Conservation (phyloP, 2,888 invertebrate species). For the Coremacera marginata region DNA sequence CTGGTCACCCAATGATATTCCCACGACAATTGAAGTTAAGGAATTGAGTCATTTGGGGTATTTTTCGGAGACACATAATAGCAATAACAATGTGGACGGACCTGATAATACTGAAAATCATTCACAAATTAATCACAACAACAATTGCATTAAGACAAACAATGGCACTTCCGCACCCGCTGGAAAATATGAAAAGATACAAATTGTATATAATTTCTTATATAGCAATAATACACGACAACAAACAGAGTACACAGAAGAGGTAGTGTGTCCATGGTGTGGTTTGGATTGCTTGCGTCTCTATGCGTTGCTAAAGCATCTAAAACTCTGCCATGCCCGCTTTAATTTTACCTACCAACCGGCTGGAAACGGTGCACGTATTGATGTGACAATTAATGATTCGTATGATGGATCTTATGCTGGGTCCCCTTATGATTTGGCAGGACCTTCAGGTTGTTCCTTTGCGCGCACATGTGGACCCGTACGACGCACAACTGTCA, state of each 20-base stretch:
- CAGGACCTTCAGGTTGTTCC: slow-evolving; percentile 79
- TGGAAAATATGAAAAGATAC: slow-evolving; percentile 72
- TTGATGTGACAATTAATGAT: slow-evolving; percentile 96
- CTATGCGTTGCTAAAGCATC: slow-evolving; percentile 91
- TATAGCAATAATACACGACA: slow-evolving; percentile 95
- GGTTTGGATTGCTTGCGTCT: slow-evolving; percentile 88
- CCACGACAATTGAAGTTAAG: slow-evolving; percentile 56
- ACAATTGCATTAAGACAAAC: slow-evolving; percentile 56
- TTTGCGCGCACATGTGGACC: slow-evolving; percentile 77
- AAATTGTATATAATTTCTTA: slow-evolving; percentile 95
- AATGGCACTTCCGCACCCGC: slow-evolving; percentile 27
- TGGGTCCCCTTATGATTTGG: slow-evolving; percentile 91
- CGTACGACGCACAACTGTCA: slow-evolving; percentile 74
- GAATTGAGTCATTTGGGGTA: slow-evolving; percentile 58
- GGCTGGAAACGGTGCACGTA: slow-evolving; percentile 78
- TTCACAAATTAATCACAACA: slow-evolving; percentile 58
- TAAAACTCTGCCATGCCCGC: slow-evolving; percentile 92
- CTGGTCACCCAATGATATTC: slow-evolving; percentile 79
- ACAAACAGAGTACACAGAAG: slow-evolving; percentile 94
- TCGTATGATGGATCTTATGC: slow-evolving; percentile 95
- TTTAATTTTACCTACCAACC: slow-evolving; percentile 88
- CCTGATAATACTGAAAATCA: slow-evolving; percentile 28
- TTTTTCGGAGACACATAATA: slow-evolving; percentile 47
- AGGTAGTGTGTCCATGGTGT: slow-evolving; percentile 97
- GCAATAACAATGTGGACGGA: slow-evolving; percentile 43